Base-by-base conservation (phyloP, 2,888 invertebrate genomes). In the Drosophila falleni region DNA sequence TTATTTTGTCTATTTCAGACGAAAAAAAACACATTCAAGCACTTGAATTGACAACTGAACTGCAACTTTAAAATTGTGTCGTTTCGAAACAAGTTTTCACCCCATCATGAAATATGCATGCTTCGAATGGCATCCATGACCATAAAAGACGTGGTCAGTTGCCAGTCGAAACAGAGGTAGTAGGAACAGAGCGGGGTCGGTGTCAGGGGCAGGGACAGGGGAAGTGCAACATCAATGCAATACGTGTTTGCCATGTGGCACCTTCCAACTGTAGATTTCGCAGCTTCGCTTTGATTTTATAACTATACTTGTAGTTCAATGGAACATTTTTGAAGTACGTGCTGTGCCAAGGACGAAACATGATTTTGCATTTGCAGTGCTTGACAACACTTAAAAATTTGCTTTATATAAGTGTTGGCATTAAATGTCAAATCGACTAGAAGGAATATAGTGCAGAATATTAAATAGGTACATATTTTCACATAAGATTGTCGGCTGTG, bases 211-310 rank as follows among this genome's bases (percentile, higher is more conserved):
- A 29, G 31, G 15, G 5, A 8, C 11, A 23, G 26, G 15, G n/a
- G 11, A 13, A 6, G 19, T 16, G 42, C 67, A 64, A 53, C 81
- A 74, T 62, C 64, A 72, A 75, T 87, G 80, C 64, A 73, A 65
- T 69, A 85, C 86, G 82, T 85, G 88, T 82, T 81, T 60, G 72
- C 72, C 81, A 61, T 69, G 67, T 49, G 69, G 29, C 44, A 56
- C 64, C 15, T 56, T 73, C n/a, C 37, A 49, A 37, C 33, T 55
- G 33, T 16, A 65, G 54, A 68, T 58, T 50, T 61, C 46, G 37
- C 61, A 53, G 58, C 56, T 63, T 65, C 50, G 37, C 59, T 62
- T 64, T 69, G 87, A 87, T 87, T 82, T 84, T 81, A 84, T 71
- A 80, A 65, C 66, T 41, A 67, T 69, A 4, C 23, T 23, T 4